A percentile compares a stretch with the other conserved stretches of the same genome.
Conservation (phyloP, 2,888 invertebrate genomes). For the Hecatera dysodea region DNA sequence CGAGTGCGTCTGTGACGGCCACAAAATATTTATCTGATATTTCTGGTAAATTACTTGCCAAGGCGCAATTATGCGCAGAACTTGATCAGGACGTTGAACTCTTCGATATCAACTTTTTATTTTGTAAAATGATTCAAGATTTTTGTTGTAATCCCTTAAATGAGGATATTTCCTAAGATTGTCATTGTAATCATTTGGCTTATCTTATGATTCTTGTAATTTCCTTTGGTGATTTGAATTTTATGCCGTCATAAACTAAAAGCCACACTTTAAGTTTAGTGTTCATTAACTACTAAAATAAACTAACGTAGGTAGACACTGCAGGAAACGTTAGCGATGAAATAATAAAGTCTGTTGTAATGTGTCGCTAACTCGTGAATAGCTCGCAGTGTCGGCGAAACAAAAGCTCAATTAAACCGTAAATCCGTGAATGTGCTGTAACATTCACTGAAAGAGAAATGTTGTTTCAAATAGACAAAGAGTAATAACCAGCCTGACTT, state of each 20-base stretch:
- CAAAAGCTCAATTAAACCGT: conserved; percentile 49
- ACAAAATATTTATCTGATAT: conserved; percentile 81
- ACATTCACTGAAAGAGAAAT: conserved; percentile 31
- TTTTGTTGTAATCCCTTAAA: conserved; percentile 42
- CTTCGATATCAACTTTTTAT: conserved; percentile 53
- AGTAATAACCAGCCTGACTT: conserved; percentile 34
- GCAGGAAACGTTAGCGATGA: conserved; percentile 37
- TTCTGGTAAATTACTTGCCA: conserved; percentile 75
- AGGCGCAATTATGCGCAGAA: conserved; percentile 71
- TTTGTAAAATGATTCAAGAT: conserved; percentile 35
- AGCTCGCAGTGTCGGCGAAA: conserved; percentile 17
- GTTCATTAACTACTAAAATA: conserved; percentile 37
- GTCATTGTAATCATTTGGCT: conserved; percentile 11
- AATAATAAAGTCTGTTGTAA: conserved; percentile 32
- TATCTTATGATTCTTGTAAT: conserved; percentile 14
- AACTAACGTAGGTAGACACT: conserved; percentile 20
- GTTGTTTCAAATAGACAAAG: conserved; percentile 35
- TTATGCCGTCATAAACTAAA: conserved; percentile 42
- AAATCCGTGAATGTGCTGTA: conserved; percentile 33
- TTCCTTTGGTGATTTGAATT: conserved; percentile 26
- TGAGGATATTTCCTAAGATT: conserved; percentile 23
- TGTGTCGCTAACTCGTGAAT: conserved; percentile 22
- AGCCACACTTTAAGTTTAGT: conserved; percentile 33
- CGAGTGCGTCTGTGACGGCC: conserved; percentile 66
- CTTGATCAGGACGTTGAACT: conserved; percentile 78